Percentiles rank a stretch among this genome's conserved stretches.
Evolutionary conservation across 2,888 invertebrate genomes (phyloP).

Genomic region (Aricia artaxerxes): DNA sequence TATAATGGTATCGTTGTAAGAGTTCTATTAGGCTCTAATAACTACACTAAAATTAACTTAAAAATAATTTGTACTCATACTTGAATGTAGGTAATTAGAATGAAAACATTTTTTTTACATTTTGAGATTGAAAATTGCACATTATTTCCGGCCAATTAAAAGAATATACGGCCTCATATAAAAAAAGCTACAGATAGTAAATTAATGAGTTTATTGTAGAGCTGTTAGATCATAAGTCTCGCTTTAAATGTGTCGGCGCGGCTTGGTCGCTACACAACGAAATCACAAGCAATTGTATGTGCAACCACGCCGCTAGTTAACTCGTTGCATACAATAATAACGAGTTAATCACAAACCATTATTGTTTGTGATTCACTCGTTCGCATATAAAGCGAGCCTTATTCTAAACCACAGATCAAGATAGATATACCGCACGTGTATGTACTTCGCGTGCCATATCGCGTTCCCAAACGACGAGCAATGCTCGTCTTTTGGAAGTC

Average conservation of each 20-base stretch:
- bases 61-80: slow-evolving; percentile 17
- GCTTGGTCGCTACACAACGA: no score
- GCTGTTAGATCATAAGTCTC: neutral
- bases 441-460: no score
- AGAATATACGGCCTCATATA: neutral
- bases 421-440: no score
- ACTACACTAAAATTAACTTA: slow-evolving; percentile 19
- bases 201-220: neutral
- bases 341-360: no score
- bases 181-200: neutral
- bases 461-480: no score
- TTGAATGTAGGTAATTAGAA: neutral
- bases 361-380: no score
- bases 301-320: no score
- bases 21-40: neutral
- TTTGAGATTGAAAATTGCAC: slow-evolving; percentile 18
- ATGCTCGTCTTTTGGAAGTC: no score
- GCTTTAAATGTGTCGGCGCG: neutral
- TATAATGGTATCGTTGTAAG: neutral
- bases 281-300: no score
- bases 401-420: no score
- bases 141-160: slow-evolving; percentile 11
- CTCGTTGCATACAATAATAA: no score
- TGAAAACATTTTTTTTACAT: neutral
- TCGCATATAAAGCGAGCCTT: no score